Evolutionary conservation across 2,113 vertebrate genomes (phyloP).

Genomic region (Callorhinus ursinus): DNA sequence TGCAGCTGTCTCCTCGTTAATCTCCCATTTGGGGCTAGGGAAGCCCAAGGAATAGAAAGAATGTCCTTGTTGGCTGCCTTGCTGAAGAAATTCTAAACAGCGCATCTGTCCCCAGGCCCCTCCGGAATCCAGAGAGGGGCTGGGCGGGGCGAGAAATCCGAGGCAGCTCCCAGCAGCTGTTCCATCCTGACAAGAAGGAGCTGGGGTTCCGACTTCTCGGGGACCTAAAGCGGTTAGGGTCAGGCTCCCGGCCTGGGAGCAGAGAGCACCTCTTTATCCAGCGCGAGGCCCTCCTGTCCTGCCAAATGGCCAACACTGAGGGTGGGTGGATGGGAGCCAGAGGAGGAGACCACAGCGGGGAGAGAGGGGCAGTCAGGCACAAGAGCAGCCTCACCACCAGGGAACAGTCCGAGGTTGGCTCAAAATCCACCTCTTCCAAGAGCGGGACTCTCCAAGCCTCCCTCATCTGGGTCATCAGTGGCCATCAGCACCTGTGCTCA

Average conservation of each 20-base stretch:
- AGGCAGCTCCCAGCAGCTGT: not conserved
- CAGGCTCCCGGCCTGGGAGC: too few relatives aligned
- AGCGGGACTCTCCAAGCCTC: not conserved
- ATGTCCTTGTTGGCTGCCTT: not conserved
- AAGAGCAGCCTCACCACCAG: not conserved
- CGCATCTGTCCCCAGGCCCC: not conserved
- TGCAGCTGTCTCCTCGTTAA: conserved; percentile 32
- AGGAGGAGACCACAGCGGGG: accelerated
- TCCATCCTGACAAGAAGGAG: not conserved
- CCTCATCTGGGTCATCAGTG: not conserved
- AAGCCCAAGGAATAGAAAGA: conserved; percentile 10
- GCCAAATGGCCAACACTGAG: not conserved
- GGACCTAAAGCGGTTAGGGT: not conserved
- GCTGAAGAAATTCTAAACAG: not conserved
- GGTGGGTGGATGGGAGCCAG: not conserved
- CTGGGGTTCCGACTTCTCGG: not conserved
- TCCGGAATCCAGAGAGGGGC: not conserved
- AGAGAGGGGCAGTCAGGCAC: not conserved
- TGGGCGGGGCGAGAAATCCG: accelerated
- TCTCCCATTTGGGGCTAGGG: not conserved
- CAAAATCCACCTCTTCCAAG: not conserved
- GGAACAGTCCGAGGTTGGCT: not conserved
- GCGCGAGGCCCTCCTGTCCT: not conserved
- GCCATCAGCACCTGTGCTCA: not conserved
- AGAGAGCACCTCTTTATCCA: not conserved